phyloP scores from a whole-genome alignment of 92 coral and sea anemone species.

The Bergia sp. region DNA sequence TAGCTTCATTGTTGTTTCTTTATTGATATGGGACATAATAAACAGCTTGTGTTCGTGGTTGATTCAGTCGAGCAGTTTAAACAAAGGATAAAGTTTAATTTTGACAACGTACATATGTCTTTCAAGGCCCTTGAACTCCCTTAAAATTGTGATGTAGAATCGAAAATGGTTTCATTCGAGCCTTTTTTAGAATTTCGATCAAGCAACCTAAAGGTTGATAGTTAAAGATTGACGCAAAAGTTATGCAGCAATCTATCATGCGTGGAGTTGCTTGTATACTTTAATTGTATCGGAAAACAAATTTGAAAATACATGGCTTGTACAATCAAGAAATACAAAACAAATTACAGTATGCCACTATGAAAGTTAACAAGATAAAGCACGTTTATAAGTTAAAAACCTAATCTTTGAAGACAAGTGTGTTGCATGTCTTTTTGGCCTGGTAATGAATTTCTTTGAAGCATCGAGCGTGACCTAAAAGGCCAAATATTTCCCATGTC shows the following conservation, averaged over 20 bases:
- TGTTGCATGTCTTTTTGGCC: not conserved
- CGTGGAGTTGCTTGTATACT: not conserved
- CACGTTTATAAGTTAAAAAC: not conserved
- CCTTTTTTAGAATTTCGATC: not conserved
- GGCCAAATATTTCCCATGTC: not conserved
- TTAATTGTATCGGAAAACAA: constrained; percentile 19
- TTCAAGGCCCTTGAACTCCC: not conserved
- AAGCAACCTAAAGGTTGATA: not conserved
- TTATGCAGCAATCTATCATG: not conserved
- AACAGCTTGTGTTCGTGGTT: not conserved
- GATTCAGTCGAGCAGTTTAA: not conserved
- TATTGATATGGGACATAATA: constrained; percentile 11
- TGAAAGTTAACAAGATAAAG: constrained; percentile 2
- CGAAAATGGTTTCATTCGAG: not conserved
- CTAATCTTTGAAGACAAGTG: constrained; percentile 1
- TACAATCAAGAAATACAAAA: constrained; percentile 8
- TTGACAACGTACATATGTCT: not conserved
- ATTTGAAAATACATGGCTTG: not conserved
- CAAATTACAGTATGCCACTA: not conserved
- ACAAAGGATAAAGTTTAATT: too few relatives aligned
- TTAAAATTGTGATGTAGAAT: not conserved
- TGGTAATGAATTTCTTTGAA: not conserved
- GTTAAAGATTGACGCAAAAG: not conserved
- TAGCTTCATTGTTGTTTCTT: not conserved
- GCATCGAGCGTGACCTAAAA: constrained; percentile 10